These are phyloP conservation scores for Rutilus rutilus DNA, from an alignment of 2,113 vertebrate genomes.

Conservation along the genomic window DNA sequence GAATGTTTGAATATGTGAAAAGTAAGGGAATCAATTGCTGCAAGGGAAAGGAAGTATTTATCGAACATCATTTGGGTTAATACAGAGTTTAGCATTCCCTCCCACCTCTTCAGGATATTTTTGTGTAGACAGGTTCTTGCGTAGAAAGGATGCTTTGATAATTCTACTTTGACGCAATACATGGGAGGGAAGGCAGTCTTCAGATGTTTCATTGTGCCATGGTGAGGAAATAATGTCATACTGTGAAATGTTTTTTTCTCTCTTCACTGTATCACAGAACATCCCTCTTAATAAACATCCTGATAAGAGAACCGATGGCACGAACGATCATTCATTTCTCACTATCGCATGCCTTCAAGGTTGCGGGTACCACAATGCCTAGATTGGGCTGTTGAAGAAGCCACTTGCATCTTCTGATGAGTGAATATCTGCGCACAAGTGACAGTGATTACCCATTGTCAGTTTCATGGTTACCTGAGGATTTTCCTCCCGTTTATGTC, in stretches of 20 bases:
- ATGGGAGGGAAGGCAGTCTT: slow-evolving; percentile 30
- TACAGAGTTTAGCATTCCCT: slow-evolving; percentile 11
- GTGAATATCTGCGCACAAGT: slow-evolving; percentile 45
- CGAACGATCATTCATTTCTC: slow-evolving; percentile 36
- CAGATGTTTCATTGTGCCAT: slow-evolving; percentile 60
- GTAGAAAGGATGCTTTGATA: slow-evolving; percentile 47
- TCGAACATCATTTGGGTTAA: slow-evolving; percentile 31
- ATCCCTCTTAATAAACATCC: slow-evolving; percentile 75
- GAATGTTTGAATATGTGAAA: slow-evolving; percentile 4
- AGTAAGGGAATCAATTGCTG: slow-evolving; percentile 41
- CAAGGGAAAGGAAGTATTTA: slow-evolving; percentile 36
- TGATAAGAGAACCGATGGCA: slow-evolving; percentile 65
- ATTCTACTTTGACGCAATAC: slow-evolving; percentile 56
- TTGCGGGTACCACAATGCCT: slow-evolving; percentile 30
- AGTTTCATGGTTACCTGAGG: neutral
- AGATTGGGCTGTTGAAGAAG: slow-evolving; percentile 14
- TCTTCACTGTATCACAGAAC: slow-evolving; percentile 68
- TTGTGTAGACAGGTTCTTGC: slow-evolving; percentile 60
- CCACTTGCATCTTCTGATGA: slow-evolving; percentile 49
- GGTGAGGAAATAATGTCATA: slow-evolving; percentile 63
- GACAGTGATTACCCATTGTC: slow-evolving; percentile 58
- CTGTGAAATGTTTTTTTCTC: slow-evolving; percentile 66
- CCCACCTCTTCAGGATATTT: slow-evolving; percentile 58
- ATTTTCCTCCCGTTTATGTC: slow-evolving; percentile 42
- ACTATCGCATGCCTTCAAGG: slow-evolving; percentile 24